phyloP scores from a whole-genome alignment of 2,888 invertebrate species.

The Tenthredo notha region DNA sequence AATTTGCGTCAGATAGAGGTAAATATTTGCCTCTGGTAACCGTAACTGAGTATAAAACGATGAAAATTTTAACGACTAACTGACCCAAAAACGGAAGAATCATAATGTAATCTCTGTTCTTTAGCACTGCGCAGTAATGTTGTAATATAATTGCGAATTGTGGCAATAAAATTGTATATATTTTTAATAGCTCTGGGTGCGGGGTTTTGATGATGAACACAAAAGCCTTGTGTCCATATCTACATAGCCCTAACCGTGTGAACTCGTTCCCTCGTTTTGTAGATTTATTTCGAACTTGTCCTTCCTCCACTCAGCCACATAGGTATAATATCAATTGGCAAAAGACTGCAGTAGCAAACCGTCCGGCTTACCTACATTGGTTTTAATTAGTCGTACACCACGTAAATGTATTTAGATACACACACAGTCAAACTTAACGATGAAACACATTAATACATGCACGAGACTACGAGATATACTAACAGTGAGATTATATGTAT shows the following conservation, averaged over 20 bases:
- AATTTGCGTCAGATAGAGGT: slow-evolving; percentile 20
- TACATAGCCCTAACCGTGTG: neutral
- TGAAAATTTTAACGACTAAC: slow-evolving; percentile 1
- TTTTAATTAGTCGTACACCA: slow-evolving; percentile 64
- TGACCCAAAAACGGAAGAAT: slow-evolving; percentile 10
- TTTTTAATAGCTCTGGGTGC: neutral
- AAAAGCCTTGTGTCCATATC: neutral
- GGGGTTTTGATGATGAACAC: neutral
- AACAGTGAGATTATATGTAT: neutral
- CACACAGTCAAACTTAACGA: neutral
- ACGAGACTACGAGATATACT: neutral
- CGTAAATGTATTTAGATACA: neutral
- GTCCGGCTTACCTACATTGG: slow-evolving; percentile 58
- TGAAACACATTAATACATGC: neutral
- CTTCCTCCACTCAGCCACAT: slow-evolving; percentile 57
- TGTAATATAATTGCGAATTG: neutral
- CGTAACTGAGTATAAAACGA: neutral
- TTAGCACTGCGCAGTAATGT: neutral
- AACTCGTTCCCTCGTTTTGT: slow-evolving; percentile 23
- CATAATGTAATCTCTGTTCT: neutral
- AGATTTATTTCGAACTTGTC: slow-evolving; percentile 57
- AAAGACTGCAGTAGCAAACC: slow-evolving; percentile 28
- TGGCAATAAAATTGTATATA: neutral
- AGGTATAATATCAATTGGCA: slow-evolving; percentile 64
- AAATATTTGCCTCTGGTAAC: slow-evolving; percentile 21